Evolutionary conservation across 1,140 invertebrate species (phyloP), one percentile per base, ranked within the genome.

Genomic region (Ylistrum balloti): DNA sequence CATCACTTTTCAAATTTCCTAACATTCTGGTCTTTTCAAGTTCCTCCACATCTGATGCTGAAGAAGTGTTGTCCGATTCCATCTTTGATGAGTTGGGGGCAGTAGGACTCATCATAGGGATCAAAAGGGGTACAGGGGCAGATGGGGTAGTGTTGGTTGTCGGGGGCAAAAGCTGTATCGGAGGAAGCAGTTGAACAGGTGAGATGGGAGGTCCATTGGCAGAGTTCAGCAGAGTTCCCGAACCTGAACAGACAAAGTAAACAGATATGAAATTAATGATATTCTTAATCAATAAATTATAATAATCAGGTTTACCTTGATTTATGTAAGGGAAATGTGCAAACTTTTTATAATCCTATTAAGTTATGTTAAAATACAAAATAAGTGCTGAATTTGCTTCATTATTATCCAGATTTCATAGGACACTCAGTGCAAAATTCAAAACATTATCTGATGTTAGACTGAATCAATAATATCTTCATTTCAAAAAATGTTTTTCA

Each of bases 161-260:
- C 86, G 94, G 94, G 15, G 94, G 94, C 10, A 94, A 89, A 20
- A 94, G 89, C 28, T 93, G 93, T 7, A 94, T 88, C 28, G 90
- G 89, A 5, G 90, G 87, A 22, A 90, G 89, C 0, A 92, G 93
- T 20, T 93, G 93, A 5, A 92, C 93, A 34, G 90, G 89, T 9
- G 90, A 87, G 22, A 90, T 90, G 5, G 93, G 93, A 17, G 93
- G 93, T 11, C 93, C 93, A 87, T 88, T 87, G 32, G 89, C 89
- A 85, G 94, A 91, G 89, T 91, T 92, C 13, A 94, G 89, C 17
- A 94, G 88, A 33, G 88, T 87, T 20, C 89, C 90, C 90, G 88
- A 87, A 45, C 86, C 74, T 87, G 45, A 32, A 41, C 33, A n/a
- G n/a, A 74, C 56, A 74, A 74, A n/a, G n/a, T n/a, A n/a, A n/a